A percentile compares a stretch with the other conserved stretches of the same genome.
Evolutionary conservation across 1,140 invertebrate genomes (phyloP).

Genomic region (Rhysida immarginata): DNA sequence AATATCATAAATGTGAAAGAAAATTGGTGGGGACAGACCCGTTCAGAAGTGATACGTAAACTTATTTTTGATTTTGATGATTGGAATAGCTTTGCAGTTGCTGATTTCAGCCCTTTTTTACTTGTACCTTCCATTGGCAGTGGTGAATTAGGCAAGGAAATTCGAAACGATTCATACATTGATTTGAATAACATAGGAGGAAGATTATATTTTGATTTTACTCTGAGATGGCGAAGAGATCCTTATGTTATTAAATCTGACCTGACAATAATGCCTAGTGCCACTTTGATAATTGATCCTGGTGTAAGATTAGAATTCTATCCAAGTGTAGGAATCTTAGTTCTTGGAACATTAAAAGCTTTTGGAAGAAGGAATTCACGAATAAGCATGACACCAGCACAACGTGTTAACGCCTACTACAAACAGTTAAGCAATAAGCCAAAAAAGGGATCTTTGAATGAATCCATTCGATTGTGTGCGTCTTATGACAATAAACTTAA

Average conservation of each 20-base stretch:
- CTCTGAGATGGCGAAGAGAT: slow-evolving; percentile 42
- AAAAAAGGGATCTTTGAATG: no score
- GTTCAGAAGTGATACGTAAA: slow-evolving; percentile 52
- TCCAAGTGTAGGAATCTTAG: slow-evolving; percentile 91
- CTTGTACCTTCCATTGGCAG: slow-evolving; percentile 29
- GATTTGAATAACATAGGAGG: slow-evolving; percentile 66
- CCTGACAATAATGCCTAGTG: slow-evolving; percentile 87
- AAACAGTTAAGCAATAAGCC: background rate
- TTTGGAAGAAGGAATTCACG: slow-evolving; percentile 58
- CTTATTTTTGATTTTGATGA: slow-evolving; percentile 98
- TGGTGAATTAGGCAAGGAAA: slow-evolving; percentile 13
- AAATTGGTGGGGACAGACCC: slow-evolving; percentile 89
- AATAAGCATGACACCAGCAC: slow-evolving; percentile 63
- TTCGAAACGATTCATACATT: slow-evolving; percentile 11
- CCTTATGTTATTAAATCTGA: slow-evolving; percentile 80
- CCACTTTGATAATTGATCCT: slow-evolving; percentile 67
- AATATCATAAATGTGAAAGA: slow-evolving; percentile 73
- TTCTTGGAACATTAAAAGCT: slow-evolving; percentile 79
- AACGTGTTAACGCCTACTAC: background rate
- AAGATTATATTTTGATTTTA: slow-evolving; percentile 54
- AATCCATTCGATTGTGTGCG: slow-evolving; percentile 25
- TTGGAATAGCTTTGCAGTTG: slow-evolving; percentile 95
- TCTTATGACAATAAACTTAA: slow-evolving; percentile 26
- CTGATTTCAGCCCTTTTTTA: slow-evolving; percentile 74
- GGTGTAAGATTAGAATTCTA: slow-evolving; percentile 87